Conservation (phyloP, 2,888 invertebrate species). For the Euclidia mi region DNA sequence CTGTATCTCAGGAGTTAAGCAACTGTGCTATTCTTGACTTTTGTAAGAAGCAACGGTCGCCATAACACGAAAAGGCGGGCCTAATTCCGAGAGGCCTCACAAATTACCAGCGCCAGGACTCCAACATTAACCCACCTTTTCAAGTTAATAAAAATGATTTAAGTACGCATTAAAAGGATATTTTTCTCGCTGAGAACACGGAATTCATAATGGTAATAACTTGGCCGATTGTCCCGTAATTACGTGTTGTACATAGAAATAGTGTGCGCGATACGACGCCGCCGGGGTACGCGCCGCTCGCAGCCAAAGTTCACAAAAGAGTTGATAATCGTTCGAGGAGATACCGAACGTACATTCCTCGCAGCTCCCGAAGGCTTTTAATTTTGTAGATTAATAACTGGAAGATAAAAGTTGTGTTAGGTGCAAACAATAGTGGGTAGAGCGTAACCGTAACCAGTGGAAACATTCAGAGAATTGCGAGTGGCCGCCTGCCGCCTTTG, state of each 20-base stretch:
- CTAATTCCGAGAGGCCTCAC: constrained; percentile 71
- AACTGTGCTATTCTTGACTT: constrained; percentile 10
- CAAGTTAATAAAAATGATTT: constrained; percentile 89
- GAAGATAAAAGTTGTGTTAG: constrained; percentile 65
- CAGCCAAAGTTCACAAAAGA: constrained; percentile 35
- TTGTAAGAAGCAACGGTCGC: constrained; percentile 14
- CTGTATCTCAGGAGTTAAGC: constrained; percentile 7
- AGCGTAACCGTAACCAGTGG: constrained; percentile 52
- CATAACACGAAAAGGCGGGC: constrained; percentile 44
- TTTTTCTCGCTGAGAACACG: constrained; percentile 77
- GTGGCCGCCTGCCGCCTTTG: constrained; percentile 43
- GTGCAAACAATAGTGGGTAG: constrained; percentile 69
- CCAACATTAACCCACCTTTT: constrained; percentile 85
- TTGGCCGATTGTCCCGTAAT: constrained; percentile 76
- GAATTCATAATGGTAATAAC: constrained; percentile 83
- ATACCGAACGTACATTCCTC: constrained; percentile 50
- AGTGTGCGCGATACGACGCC: constrained; percentile 37
- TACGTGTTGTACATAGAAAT: too few species aligned
- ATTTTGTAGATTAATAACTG: constrained; percentile 70
- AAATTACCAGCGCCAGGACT: constrained; percentile 78
- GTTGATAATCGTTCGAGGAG: constrained; percentile 48
- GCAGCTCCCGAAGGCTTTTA: constrained; percentile 59
- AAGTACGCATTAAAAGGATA: constrained; percentile 85
- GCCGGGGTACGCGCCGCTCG: constrained; percentile 14
- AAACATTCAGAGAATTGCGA: constrained; percentile 62